Percentiles rank a stretch among this genome's conserved stretches.
These are phyloP conservation scores for Ficedula albicollis DNA, from an alignment of 2,797 vertebrate species.

Conservation along the genomic window DNA sequence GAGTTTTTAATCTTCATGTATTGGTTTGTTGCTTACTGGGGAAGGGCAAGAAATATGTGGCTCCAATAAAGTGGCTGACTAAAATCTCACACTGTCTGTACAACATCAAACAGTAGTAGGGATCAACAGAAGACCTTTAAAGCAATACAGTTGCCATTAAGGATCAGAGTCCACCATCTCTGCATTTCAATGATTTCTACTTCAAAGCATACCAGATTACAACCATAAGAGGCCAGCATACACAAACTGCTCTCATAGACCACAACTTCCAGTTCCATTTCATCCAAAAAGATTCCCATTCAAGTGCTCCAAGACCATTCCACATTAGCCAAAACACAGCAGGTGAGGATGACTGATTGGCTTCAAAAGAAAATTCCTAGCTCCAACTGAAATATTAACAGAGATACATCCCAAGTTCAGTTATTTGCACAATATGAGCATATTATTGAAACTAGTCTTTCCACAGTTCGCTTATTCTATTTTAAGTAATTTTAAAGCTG, in stretches of 20 bases:
- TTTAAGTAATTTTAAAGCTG: not conserved
- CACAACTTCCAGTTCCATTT: not conserved
- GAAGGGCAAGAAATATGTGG: fast-evolving
- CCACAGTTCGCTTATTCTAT: not conserved
- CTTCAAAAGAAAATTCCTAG: not conserved
- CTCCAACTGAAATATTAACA: not conserved
- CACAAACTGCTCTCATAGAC: not conserved
- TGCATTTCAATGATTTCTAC: not conserved
- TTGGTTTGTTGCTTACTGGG: not conserved
- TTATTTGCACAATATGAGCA: not conserved
- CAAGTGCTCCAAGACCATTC: not conserved
- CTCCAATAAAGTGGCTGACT: not conserved
- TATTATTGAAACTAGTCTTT: not conserved
- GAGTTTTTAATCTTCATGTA: not conserved
- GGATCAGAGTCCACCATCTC: not conserved
- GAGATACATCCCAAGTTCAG: not conserved
- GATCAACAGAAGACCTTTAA: not conserved
- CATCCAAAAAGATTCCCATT: not conserved
- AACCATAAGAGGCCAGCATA: not conserved
- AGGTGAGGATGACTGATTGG: not conserved
- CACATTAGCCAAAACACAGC: not conserved
- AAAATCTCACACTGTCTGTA: not conserved
- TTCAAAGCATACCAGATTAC: not conserved
- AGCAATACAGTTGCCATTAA: not conserved
- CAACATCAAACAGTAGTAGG: not conserved